Conservation (phyloP, 2,113 vertebrate genomes). For the human region GRCh38 chr4:188493001-188493500, state of each 20-base stretch:
- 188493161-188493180: constrained; percentile 56
- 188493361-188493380: background rate
- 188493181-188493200: constrained; percentile 32
- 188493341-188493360: background rate
- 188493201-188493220: background rate
- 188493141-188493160: constrained; percentile 17
- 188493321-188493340: background rate
- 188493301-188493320: background rate
- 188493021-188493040: background rate
- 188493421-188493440: background rate
- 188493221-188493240: constrained; percentile 4
- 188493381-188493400: background rate
- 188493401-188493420: background rate
- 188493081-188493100: background rate
- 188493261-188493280: constrained; percentile 10
- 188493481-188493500: background rate
- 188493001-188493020: background rate
- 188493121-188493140: constrained; percentile 46
- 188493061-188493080: constrained; percentile 47
- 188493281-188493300: background rate
- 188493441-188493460: background rate
- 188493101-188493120: constrained; percentile 68
- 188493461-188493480: background rate
- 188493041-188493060: background rate
- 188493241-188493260: constrained; percentile 13